These are phyloP conservation scores for Centrocercus urophasianus DNA, from an alignment of 2,113 vertebrate species.

Conservation along the genomic window DNA sequence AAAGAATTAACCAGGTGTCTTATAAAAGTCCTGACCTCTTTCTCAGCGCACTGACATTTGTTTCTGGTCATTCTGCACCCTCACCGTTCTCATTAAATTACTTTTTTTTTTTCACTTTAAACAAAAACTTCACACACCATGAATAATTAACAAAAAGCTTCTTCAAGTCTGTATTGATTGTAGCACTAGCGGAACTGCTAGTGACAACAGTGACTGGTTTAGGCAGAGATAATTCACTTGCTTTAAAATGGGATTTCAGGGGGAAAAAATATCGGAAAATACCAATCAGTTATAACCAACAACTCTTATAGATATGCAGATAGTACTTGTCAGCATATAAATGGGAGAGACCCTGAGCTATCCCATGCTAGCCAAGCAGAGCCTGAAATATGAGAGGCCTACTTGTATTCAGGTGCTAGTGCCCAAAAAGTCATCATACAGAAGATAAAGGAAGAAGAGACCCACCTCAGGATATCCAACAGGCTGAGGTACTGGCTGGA, in stretches of 20 bases:
- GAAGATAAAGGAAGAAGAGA: not conserved
- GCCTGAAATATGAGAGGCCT: not conserved
- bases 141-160: not conserved
- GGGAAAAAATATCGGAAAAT: not conserved
- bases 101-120: not conserved
- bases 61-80: not conserved
- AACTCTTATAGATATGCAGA: not conserved
- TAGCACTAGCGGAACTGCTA: not conserved
- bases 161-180: not conserved
- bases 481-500: not conserved
- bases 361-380: not conserved
- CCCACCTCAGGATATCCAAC: not conserved
- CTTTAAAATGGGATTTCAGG: not conserved
- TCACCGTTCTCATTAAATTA: not conserved
- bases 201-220: not conserved
- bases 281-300: not conserved
- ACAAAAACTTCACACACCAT: not conserved
- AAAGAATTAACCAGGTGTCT: not conserved
- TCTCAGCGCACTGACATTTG: not conserved
- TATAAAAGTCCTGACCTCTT: not conserved
- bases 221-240: not conserved
- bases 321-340: not conserved
- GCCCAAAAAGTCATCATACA: not conserved
- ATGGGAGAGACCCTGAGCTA: not conserved
- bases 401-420: accelerated